These are phyloP conservation scores for Ophioninae sp. DNA, from an alignment of 2,888 invertebrate species.

Conservation along the genomic window DNA sequence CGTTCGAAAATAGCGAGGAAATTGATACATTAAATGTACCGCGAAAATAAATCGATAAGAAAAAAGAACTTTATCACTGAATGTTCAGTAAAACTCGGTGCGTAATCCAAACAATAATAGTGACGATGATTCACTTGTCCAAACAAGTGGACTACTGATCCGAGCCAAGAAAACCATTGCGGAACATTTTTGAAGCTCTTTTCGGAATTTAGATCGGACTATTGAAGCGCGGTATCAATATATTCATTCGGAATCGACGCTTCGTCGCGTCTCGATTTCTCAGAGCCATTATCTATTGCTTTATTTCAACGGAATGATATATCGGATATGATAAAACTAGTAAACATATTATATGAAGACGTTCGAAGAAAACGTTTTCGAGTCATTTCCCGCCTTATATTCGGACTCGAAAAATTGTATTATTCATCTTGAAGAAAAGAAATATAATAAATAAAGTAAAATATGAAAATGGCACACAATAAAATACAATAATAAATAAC, in stretches of 20 bases:
- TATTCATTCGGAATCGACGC: neutral
- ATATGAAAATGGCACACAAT: too few species aligned
- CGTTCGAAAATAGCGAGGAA: neutral
- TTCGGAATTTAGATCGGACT: neutral
- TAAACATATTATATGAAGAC: neutral
- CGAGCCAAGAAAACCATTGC: neutral
- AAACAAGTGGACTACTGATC: too few species aligned
- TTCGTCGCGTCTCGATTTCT: constrained; percentile 9
- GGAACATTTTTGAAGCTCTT: neutral
- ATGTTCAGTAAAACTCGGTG: neutral
- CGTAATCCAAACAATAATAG: neutral
- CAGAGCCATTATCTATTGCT: neutral
- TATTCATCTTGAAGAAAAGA: too few species aligned
- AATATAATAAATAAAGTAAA: too few species aligned
- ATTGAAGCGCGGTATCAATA: neutral
- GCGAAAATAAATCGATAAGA: neutral
- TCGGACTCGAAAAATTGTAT: too few species aligned
- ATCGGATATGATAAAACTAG: neutral
- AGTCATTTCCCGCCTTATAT: neutral
- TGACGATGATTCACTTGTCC: too few species aligned
- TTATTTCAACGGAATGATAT: constrained; percentile 5
- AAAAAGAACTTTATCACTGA: neutral
- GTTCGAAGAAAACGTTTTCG: neutral
- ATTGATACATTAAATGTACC: neutral
- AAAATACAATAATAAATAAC: too few species aligned